phyloP scores from a whole-genome alignment of 2,113 vertebrate species.

The Fregetta grallaria region DNA sequence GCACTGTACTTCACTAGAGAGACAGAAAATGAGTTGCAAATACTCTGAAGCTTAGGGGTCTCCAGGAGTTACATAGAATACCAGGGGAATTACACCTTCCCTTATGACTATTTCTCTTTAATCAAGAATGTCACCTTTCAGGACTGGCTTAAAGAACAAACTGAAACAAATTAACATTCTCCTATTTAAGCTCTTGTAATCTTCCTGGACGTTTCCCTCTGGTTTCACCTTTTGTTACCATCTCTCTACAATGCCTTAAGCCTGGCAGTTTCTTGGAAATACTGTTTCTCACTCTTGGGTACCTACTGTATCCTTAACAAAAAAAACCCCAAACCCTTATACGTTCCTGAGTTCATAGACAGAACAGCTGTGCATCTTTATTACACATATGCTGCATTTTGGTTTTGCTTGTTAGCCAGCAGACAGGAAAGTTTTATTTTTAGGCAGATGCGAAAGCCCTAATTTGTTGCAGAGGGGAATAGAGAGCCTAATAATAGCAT shows the following conservation, averaged over 20 bases:
- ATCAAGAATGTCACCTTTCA: background rate
- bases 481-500: conserved; percentile 58
- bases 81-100: background rate
- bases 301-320: background rate
- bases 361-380: conserved; percentile 69
- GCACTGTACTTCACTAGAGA: too few species aligned
- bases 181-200: background rate
- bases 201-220: background rate
- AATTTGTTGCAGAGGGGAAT: conserved; percentile 65
- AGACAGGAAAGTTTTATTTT: conserved; percentile 72
- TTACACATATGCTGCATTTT: conserved; percentile 61
- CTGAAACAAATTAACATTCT: background rate
- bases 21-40: background rate
- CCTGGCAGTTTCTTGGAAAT: background rate
- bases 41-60: accelerated
- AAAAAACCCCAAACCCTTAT: background rate
- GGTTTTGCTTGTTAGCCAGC: conserved; percentile 47
- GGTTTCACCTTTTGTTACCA: background rate
- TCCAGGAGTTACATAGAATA: accelerated
- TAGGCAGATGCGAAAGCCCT: conserved; percentile 67
- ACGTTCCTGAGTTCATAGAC: conserved; percentile 24
- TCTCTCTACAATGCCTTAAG: background rate
- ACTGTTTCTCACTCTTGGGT: background rate
- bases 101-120: background rate
- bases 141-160: background rate